A percentile compares a stretch with the other conserved stretches of the same genome.
phyloP scores from a whole-genome alignment of 2,113 vertebrate species.

The Sorex araneus region DNA sequence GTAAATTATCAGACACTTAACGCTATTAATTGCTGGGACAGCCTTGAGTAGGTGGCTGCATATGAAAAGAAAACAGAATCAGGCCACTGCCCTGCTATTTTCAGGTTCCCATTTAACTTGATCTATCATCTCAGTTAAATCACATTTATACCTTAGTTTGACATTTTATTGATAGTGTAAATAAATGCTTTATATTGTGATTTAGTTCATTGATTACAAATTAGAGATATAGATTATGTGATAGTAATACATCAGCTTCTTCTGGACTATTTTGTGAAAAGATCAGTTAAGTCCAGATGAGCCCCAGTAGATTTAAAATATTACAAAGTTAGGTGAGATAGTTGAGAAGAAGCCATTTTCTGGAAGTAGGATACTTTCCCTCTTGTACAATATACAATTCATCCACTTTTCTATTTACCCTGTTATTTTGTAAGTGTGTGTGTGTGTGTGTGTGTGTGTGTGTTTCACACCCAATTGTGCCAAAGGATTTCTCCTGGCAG shows the following conservation, averaged over 20 bases:
- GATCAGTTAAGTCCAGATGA: not conserved
- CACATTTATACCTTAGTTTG: not conserved
- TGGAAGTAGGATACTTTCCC: constrained; percentile 1
- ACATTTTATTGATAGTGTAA: not conserved
- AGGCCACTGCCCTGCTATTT: not conserved
- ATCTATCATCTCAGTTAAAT: not conserved
- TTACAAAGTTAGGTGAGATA: constrained; percentile 17
- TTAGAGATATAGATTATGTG: not conserved
- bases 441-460: too few species aligned
- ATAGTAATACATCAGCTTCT: not conserved
- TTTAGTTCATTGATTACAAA: constrained; percentile 23
- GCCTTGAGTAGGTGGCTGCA: not conserved
- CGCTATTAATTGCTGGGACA: not conserved
- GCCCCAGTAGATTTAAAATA: not conserved
- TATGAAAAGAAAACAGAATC: not conserved
- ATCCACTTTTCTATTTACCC: not conserved
- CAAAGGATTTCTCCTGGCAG: too few species aligned
- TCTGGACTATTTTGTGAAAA: constrained; percentile 18
- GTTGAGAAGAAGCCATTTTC: constrained; percentile 6
- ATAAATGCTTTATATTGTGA: not conserved
- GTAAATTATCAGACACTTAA: constrained; percentile 84
- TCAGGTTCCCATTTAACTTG: not conserved
- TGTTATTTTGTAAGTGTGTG: not conserved
- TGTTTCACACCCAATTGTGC: too few species aligned
- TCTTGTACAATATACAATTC: not conserved